Base-by-base conservation (phyloP, 2,888 invertebrate genomes). In the Thumatha senex region DNA sequence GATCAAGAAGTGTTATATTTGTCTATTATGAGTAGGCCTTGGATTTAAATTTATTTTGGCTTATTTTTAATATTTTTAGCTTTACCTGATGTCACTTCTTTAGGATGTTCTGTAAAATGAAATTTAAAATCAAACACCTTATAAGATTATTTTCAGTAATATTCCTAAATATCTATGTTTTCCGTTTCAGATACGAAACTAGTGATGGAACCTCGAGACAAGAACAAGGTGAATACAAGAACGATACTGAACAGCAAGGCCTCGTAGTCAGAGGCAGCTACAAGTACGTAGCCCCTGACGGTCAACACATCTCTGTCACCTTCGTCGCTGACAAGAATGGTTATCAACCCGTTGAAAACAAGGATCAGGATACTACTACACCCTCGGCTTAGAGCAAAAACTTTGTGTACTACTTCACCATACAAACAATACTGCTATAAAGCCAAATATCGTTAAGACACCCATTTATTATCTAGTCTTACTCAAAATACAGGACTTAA, bases 141-240 rank as follows among this genome's bases (percentile, higher is more conserved):
- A n/a, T n/a, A n/a, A n/a, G n/a, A n/a, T n/a, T n/a, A n/a, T n/a
- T n/a, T n/a, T n/a, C n/a, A n/a, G 31, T 31, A 31, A 7, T 3
- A 5, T 5, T 31, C 31, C 2, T 8, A 31, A 31, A 31, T 31
- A 31, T 31, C 9, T 14, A 5, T 34, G 14, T 34, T 40, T 35
- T 31, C 11, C 11, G 7, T 65, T 70, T 51, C 78, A 93, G 94
- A 36, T 94, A 92, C 54, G 94, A 95, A 71, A 93, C 94, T 3
- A 95, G 94, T 68, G 94, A 95, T 65, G 94, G 95, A 15, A 94
- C 93, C 14, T 89, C 92, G 7, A 89, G 93, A 51, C 92, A 93
- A 67, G 95, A 95, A 80, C 92, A 93, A 62, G 95, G 94, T 0
- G 92, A 92, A 46, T 86, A 95, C 67, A 95, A 95, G 78, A 92